Conservation (phyloP, 2,888 invertebrate species). For the Limnephilus auricula region DNA sequence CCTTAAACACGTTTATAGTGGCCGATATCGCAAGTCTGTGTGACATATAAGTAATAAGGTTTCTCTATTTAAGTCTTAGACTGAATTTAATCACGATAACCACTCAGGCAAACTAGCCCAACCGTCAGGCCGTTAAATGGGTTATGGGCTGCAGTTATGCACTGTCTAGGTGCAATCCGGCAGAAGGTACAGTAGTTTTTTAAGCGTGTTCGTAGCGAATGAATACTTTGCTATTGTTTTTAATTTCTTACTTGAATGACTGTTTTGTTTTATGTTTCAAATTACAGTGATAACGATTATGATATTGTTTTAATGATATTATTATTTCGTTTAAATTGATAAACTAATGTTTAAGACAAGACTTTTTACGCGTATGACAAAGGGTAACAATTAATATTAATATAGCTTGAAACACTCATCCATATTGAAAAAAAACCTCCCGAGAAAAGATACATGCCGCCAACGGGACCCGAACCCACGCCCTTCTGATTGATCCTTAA, state of each 20-base stretch:
- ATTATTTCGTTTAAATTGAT: no score
- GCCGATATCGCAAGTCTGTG: constrained; percentile 3
- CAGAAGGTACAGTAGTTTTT: not conserved
- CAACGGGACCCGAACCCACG: no score
- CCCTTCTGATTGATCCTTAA: no score
- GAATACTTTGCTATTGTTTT: not conserved
- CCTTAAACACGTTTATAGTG: constrained; percentile 8
- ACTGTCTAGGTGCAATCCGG: not conserved
- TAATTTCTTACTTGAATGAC: not conserved
- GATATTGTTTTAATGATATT: no score
- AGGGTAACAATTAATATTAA: no score
- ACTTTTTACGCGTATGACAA: no score
- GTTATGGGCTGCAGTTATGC: constrained; percentile 17
- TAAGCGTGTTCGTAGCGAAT: not conserved
- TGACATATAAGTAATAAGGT: constrained; percentile 15
- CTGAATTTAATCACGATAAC: constrained; percentile 6
- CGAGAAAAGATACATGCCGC: no score
- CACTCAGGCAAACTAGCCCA: constrained; percentile 4
- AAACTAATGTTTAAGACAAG: no score
- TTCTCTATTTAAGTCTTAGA: constrained; percentile 26
- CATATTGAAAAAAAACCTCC: no score
- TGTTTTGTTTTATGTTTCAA: not conserved
- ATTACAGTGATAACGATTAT: not conserved
- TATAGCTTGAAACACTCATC: no score
- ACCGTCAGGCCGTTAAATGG: constrained; percentile 27